Conservation (phyloP, 2,113 vertebrate genomes). For the Nerophis ophidion region DNA sequence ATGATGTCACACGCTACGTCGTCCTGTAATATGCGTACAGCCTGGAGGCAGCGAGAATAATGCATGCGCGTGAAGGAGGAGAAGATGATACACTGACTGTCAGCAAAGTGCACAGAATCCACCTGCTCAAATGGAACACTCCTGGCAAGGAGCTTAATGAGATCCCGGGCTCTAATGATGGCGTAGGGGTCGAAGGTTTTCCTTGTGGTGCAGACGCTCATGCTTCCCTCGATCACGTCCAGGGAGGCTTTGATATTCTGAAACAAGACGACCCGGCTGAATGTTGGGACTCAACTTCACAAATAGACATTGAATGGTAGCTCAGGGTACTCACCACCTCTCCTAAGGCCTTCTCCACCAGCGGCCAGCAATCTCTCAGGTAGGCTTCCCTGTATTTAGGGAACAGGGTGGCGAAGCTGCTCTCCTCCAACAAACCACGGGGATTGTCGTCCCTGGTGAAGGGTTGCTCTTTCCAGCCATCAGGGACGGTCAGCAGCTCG, state of each 20-base stretch:
- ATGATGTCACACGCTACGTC: slow-evolving; percentile 94
- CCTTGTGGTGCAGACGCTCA: slow-evolving; percentile 88
- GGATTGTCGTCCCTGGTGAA: slow-evolving; percentile 90
- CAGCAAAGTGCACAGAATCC: not conserved
- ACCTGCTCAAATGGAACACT: slow-evolving; percentile 98
- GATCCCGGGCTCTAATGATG: slow-evolving; percentile 87
- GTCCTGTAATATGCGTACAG: slow-evolving; percentile 89
- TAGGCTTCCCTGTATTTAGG: slow-evolving; percentile 94
- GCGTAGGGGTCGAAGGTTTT: slow-evolving; percentile 93
- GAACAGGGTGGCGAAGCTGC: slow-evolving; percentile 96
- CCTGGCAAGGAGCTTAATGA: slow-evolving; percentile 90
- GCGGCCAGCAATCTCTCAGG: slow-evolving; percentile 92
- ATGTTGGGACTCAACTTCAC: not conserved
- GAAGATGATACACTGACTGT: too few relatives aligned
- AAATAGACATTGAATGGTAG: not conserved
- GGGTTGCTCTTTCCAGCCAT: slow-evolving; percentile 87
- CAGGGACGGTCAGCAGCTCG: slow-evolving; percentile 87
- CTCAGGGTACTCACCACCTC: slow-evolving; percentile 74
- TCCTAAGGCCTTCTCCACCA: slow-evolving; percentile 85
- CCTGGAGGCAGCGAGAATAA: slow-evolving; percentile 63
- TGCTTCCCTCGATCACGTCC: slow-evolving; percentile 94
- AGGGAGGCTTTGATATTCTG: slow-evolving; percentile 81
- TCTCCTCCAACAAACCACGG: slow-evolving; percentile 88
- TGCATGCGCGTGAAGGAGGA: not conserved
- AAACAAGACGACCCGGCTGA: not conserved